Conservation (phyloP, 2,888 invertebrate genomes). For the Rhagium mordax region DNA sequence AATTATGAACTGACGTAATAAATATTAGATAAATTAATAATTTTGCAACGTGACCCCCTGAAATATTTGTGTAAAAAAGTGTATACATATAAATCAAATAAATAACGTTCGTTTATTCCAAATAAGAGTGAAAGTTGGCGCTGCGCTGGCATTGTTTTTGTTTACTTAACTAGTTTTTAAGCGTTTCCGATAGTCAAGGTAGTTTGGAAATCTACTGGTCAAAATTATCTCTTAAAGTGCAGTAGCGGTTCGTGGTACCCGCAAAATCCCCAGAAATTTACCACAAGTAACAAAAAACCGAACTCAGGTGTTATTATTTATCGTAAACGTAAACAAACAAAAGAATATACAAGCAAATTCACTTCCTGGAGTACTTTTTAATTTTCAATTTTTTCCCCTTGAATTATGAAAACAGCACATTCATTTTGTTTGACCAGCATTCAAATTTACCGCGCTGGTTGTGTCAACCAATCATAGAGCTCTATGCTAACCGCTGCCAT, state of each 20-base stretch:
- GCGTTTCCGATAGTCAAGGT: constrained; percentile 14
- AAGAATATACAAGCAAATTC: no score
- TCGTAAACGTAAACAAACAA: no score
- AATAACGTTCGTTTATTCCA: neutral
- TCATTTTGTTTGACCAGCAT: no score
- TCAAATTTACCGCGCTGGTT: no score
- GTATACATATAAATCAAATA: constrained; percentile 21
- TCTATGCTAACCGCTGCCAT: no score
- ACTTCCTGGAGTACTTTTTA: no score
- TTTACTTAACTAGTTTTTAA: constrained; percentile 14
- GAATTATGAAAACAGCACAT: no score
- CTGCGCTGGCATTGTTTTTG: constrained; percentile 17
- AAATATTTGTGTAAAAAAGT: constrained; percentile 21
- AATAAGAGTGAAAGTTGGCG: constrained; percentile 25
- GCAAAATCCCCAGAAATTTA: no score
- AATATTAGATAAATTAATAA: neutral
- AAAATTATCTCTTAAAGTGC: neutral
- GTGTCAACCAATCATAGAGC: no score
- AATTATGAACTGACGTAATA: neutral
- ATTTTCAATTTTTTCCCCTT: no score
- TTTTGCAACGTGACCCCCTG: constrained; percentile 14
- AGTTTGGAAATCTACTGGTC: constrained; percentile 2
- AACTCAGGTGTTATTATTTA: no score
- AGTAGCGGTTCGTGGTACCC: neutral
- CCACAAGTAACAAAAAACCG: no score